A percentile compares a stretch with the other conserved stretches of the same genome.
These are phyloP conservation scores for Brachionus manjavacas DNA, from an alignment of 1,140 invertebrate genomes.

Conservation along the genomic window DNA sequence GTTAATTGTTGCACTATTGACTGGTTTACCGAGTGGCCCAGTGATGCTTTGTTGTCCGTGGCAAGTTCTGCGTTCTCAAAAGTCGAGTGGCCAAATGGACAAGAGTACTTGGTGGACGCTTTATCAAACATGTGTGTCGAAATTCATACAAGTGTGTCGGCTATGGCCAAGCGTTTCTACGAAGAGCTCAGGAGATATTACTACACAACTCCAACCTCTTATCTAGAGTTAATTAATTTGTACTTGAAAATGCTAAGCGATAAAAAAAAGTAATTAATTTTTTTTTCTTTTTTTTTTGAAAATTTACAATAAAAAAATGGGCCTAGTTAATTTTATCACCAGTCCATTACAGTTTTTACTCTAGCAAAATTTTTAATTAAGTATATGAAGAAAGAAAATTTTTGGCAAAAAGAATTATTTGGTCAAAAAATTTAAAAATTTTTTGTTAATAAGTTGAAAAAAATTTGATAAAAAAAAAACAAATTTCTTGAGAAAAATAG, in stretches of 20 bases:
- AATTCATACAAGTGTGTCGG: constrained; percentile 67
- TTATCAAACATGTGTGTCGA: constrained; percentile 64
- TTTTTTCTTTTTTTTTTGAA: constrained; percentile 42
- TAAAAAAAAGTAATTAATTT: constrained; percentile 54
- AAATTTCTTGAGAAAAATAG: too few relatives aligned
- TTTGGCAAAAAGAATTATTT: too few relatives aligned
- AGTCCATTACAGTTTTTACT: too few relatives aligned
- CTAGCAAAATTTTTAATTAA: too few relatives aligned
- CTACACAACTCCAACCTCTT: constrained; percentile 82
- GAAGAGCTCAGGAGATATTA: constrained; percentile 75
- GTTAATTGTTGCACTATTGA: constrained; percentile 60
- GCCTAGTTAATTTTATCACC: too few relatives aligned
- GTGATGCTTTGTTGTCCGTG: constrained; percentile 61
- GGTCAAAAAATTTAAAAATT: too few relatives aligned
- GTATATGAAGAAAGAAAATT: too few relatives aligned
- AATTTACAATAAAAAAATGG: neutral
- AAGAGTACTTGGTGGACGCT: constrained; percentile 22
- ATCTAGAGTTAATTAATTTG: constrained; percentile 76
- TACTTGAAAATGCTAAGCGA: constrained; percentile 69
- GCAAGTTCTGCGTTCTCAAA: constrained; percentile 58
- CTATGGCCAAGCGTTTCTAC: constrained; percentile 69
- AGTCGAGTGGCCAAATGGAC: constrained; percentile 45
- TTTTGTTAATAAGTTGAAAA: too few relatives aligned
- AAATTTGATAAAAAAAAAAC: too few relatives aligned
- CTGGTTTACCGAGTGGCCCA: constrained; percentile 63